These are phyloP conservation scores for Brienomyrus brachyistius DNA, from an alignment of 2,113 vertebrate genomes.

Conservation along the genomic window DNA sequence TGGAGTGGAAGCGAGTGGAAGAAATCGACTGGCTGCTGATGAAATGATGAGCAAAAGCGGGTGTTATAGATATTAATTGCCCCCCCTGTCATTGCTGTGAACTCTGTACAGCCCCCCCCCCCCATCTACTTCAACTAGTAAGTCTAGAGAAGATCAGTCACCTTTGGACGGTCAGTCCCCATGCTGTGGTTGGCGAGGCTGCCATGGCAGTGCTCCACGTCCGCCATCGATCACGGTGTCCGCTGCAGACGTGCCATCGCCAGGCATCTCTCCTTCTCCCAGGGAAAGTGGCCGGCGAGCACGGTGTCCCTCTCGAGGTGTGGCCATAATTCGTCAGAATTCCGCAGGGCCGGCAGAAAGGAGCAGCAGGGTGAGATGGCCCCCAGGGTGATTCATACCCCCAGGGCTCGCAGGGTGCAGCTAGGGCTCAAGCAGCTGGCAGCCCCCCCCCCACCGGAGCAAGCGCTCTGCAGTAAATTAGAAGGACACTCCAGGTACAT, in stretches of 20 bases:
- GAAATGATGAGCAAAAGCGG: not conserved
- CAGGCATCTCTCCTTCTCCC: not conserved
- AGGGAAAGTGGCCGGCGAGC: not conserved
- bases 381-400: not conserved
- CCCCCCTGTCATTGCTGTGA: not conserved
- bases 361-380: not conserved
- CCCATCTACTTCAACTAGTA: not conserved
- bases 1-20: not conserved
- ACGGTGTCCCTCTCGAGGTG: not conserved
- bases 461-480: not conserved
- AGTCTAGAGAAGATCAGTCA: not conserved
- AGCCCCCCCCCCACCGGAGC: not conserved
- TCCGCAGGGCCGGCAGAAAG: not conserved
- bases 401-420: not conserved
- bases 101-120: not conserved
- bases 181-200: not conserved
- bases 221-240: not conserved
- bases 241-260: not conserved
- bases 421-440: too few relatives aligned
- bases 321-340: not conserved
- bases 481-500: not conserved
- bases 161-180: not conserved
- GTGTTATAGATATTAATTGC: not conserved
- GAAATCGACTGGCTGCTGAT: not conserved
- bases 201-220: not conserved